Evolutionary conservation across 2,888 invertebrate species (phyloP).

Genomic region (Drosophila paranaensis): DNA sequence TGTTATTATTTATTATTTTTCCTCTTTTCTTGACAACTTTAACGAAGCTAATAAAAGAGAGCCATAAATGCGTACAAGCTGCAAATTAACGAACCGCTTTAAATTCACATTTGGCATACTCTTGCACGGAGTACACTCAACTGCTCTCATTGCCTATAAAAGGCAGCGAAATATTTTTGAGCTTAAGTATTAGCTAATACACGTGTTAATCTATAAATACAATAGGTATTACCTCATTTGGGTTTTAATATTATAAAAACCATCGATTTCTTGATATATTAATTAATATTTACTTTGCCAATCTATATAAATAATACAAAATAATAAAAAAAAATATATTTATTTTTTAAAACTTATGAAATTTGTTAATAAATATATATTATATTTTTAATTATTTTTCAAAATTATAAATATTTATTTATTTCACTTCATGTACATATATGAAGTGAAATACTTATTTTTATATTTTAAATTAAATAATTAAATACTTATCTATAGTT

Average conservation of each 20-base stretch:
- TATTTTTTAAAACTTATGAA: no score
- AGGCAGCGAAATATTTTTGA: slow-evolving; percentile 10
- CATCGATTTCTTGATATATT: no score
- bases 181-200: slow-evolving; percentile 7
- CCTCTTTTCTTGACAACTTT: slow-evolving; percentile 32
- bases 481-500: no score
- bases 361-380: no score
- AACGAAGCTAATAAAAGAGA: slow-evolving; percentile 47
- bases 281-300: no score
- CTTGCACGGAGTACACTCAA: not conserved
- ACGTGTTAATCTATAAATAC: not conserved
- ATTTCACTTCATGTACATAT: no score
- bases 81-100: slow-evolving; percentile 51
- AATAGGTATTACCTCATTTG: not conserved
- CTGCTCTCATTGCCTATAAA: slow-evolving; percentile 24
- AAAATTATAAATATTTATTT: no score
- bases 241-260: not conserved
- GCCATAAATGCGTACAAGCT: slow-evolving; percentile 32
- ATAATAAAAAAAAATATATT: no score
- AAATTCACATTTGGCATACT: slow-evolving; percentile 38
- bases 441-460: no score
- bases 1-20: not conserved
- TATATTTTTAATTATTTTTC: no score
- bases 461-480: no score
- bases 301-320: no score